Conservation (phyloP, 2,888 invertebrate species). For the Ophion ellenae region DNA sequence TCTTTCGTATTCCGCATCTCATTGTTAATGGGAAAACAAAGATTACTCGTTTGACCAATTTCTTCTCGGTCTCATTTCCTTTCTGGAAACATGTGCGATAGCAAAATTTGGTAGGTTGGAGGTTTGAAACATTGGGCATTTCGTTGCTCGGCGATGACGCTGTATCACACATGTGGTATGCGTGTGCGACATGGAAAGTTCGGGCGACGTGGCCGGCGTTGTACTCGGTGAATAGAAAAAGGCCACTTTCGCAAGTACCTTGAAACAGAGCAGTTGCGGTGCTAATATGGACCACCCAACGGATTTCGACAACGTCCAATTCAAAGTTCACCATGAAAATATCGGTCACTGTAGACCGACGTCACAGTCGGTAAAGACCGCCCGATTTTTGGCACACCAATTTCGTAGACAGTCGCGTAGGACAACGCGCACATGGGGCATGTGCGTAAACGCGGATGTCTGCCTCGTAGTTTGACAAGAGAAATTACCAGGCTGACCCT, state of each 20-base stretch:
- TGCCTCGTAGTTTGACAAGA: background rate
- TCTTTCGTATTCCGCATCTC: conserved; percentile 1
- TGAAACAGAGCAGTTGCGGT: conserved; percentile 23
- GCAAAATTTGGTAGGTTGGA: background rate
- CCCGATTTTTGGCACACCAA: background rate
- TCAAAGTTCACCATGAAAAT: background rate
- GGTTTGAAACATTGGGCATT: background rate
- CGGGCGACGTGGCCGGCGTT: conserved; percentile 46
- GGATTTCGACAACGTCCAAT: background rate
- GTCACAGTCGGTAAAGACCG: background rate
- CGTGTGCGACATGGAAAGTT: conserved; percentile 68
- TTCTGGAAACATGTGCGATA: background rate
- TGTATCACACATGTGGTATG: background rate
- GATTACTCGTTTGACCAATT: conserved; percentile 27
- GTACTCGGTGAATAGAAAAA: conserved; percentile 53
- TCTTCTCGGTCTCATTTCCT: background rate
- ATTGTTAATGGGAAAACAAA: conserved; percentile 27
- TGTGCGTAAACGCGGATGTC: background rate
- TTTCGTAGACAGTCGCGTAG: background rate
- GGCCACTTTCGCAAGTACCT: conserved; percentile 34
- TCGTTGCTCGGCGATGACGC: background rate
- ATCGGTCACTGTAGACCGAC: background rate
- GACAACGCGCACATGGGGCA: background rate
- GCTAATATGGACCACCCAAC: conserved; percentile 29
- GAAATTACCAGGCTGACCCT: background rate